Conservation (phyloP, 2,113 vertebrate genomes). For the Seriola quinqueradiata region DNA sequence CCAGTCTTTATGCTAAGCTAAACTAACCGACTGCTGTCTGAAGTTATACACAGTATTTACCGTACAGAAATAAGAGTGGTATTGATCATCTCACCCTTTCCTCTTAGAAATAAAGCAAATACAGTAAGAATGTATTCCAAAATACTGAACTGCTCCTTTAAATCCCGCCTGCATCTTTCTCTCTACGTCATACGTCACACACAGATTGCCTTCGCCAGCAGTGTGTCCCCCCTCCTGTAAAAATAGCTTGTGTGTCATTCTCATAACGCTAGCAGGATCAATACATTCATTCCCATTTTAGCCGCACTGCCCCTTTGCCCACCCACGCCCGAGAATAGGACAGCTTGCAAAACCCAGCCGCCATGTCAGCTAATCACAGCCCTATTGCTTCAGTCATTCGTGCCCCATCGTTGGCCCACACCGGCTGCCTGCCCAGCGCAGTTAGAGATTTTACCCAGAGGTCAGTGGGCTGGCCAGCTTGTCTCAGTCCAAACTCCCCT, state of each 20-base stretch:
- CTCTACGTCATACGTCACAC: slow-evolving; percentile 84
- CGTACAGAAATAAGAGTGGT: neutral
- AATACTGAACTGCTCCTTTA: slow-evolving; percentile 2
- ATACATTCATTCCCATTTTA: slow-evolving; percentile 85
- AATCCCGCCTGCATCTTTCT: neutral
- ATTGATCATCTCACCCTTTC: neutral
- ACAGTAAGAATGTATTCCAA: neutral
- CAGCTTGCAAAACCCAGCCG: slow-evolving; percentile 84
- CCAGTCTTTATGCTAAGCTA: neutral
- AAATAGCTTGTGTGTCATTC: slow-evolving; percentile 85
- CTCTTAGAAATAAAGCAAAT: neutral
- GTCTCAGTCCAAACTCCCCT: slow-evolving; percentile 71
- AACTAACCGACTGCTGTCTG: neutral
- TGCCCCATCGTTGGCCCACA: slow-evolving; percentile 64
- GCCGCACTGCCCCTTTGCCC: slow-evolving; percentile 71
- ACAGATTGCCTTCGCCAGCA: slow-evolving; percentile 76
- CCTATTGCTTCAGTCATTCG: slow-evolving; percentile 74
- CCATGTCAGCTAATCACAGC: slow-evolving; percentile 84
- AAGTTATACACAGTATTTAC: neutral
- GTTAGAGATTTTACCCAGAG: slow-evolving; percentile 77
- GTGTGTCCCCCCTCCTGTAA: slow-evolving; percentile 78
- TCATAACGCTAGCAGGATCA: slow-evolving; percentile 80
- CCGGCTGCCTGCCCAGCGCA: slow-evolving; percentile 71
- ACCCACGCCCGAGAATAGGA: slow-evolving; percentile 77
- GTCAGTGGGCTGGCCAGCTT: slow-evolving; percentile 74